Evolutionary conservation across 2,888 invertebrate genomes (phyloP), one percentile per base, ranked within the genome.

Genomic region (Dryobotodes eremita): DNA sequence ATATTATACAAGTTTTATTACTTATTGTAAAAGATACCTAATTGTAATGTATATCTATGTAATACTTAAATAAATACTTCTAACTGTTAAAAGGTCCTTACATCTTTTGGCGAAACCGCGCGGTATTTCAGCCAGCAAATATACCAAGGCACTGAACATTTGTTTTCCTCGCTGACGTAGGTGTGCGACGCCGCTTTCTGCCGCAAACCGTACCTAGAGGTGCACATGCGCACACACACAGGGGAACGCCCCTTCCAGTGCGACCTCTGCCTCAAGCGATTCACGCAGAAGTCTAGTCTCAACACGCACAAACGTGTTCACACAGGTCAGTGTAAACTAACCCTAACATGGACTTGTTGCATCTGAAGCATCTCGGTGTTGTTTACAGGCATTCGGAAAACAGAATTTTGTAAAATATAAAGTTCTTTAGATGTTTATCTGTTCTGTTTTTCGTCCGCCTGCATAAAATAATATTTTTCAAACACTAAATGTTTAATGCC

Each of bases 221-320:
- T 98, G 70, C 98, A 98, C 93, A 98, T 98, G 98, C 97, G 98
- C 93, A 98, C 98, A 82, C 98, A 98, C 96, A 98, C 98, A 31
- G 98, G 98, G 79, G 98, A 98, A 93, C 95, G 98, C 70, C 98
- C 98, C 1, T 98, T 98, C 94, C 98, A 98, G 93, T 98, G 98
- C 93, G 98, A 98, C 90, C 95, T 98, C 77, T 98, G 98, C 93
- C 97, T 98, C 91, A 98, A 98, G 93, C 97, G 98, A 82, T 98
- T 98, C 95, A 98, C 98, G 71, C 98, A 98, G 95, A 98, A 98
- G 94, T 98, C 98, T 92, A 98, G 98, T 91, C 97, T 98, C 88
- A 98, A 98, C 93, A 98, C 98, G 92, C 98, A 98, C 97, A 98
- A 98, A 95, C 97, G 98, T 86, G 98, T 98, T 69, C 98, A 98